phyloP scores from a whole-genome alignment of 1,140 invertebrate species.

The Drosophila sechellia region DNA sequence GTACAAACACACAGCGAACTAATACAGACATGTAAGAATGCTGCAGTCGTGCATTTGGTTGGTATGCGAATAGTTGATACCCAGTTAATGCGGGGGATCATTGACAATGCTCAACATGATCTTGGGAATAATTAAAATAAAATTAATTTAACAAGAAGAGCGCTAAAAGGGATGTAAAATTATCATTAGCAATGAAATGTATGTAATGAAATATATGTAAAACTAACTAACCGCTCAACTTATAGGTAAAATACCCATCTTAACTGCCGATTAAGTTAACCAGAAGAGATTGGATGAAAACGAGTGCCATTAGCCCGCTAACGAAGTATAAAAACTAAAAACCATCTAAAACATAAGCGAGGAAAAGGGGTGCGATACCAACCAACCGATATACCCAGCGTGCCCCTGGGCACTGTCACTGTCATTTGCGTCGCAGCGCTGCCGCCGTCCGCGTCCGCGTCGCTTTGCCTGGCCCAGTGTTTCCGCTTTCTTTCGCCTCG shows the following conservation, averaged over 20 bases:
- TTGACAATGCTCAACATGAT: neutral
- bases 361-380: neutral
- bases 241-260: too few relatives aligned
- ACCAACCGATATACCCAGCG: slow-evolving; percentile 23
- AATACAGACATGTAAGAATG: slow-evolving; percentile 68
- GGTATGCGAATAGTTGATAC: slow-evolving; percentile 29
- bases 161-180: too few relatives aligned
- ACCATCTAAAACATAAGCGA: neutral
- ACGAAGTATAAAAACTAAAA: neutral
- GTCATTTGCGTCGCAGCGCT: slow-evolving; percentile 72
- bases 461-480: slow-evolving; percentile 73
- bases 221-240: too few relatives aligned
- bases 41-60: slow-evolving; percentile 28
- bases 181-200: too few relatives aligned
- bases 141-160: too few relatives aligned
- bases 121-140: too few relatives aligned
- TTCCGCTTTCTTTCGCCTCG: slow-evolving; percentile 78
- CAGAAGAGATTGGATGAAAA: neutral
- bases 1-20: slow-evolving; percentile 56
- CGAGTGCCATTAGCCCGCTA: neutral
- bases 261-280: neutral
- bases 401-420: slow-evolving; percentile 61
- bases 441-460: slow-evolving; percentile 57
- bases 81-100: neutral
- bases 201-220: too few relatives aligned